These are phyloP conservation scores for Choloepus didactylus DNA, from an alignment of 2,797 vertebrate genomes.

Conservation along the genomic window DNA sequence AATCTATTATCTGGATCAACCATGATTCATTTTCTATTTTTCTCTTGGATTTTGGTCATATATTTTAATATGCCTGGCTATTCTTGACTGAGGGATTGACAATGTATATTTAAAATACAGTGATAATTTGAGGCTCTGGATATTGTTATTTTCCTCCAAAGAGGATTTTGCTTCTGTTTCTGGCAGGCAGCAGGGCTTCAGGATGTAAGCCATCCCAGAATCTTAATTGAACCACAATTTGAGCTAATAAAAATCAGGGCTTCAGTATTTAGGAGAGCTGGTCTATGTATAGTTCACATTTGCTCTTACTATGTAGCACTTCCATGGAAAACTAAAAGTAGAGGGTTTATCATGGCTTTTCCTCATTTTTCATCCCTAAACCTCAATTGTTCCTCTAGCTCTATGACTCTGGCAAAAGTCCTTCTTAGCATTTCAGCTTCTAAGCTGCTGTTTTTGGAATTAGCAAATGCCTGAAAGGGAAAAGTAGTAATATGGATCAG, in stretches of 20 bases:
- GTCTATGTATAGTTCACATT: not conserved
- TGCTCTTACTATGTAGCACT: not conserved
- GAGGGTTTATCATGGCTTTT: not conserved
- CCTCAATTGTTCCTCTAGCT: too few relatives aligned
- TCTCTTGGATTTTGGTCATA: not conserved
- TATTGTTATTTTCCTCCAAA: not conserved
- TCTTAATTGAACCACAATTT: not conserved
- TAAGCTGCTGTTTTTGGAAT: not conserved
- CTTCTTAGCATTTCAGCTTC: not conserved
- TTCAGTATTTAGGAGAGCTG: not conserved
- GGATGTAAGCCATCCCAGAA: not conserved
- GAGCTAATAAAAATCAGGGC: not conserved
- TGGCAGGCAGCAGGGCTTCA: not conserved
- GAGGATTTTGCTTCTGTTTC: not conserved
- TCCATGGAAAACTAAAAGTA: not conserved
- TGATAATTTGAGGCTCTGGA: not conserved
- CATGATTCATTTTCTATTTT: not conserved
- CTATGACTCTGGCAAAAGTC: not conserved
- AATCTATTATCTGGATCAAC: not conserved
- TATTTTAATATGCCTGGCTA: not conserved
- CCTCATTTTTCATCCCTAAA: not conserved
- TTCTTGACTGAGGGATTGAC: not conserved
- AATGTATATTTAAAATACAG: not conserved
- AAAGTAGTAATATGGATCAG: too few relatives aligned
- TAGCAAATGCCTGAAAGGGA: not conserved